Conservation (phyloP, 2,888 invertebrate genomes). For the Pecten maximus region DNA sequence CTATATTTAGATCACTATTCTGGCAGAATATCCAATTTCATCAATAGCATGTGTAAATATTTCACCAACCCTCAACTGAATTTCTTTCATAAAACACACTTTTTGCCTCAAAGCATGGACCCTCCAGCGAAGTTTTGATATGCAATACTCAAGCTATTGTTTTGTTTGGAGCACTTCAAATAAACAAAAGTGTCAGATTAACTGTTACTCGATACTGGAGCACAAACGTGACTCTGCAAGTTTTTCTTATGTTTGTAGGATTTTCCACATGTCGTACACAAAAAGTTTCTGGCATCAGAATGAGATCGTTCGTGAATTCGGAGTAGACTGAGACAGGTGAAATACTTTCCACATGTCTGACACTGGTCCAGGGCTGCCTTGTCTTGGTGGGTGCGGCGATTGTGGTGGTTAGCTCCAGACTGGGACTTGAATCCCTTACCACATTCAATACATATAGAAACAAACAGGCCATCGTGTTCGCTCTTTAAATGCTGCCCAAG, state of each 20-base stretch:
- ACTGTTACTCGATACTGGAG: not conserved
- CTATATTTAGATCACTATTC: not conserved
- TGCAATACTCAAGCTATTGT: not conserved
- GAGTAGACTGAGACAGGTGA: conserved; percentile 33
- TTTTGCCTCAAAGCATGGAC: too few relatives aligned
- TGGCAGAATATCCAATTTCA: not conserved
- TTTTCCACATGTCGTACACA: conserved; percentile 38
- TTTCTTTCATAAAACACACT: too few relatives aligned
- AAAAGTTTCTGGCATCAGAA: conserved; percentile 38
- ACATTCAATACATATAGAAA: conserved; percentile 38
- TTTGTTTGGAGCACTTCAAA: not conserved
- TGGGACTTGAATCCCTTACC: conserved; percentile 41
- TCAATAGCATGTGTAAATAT: not conserved
- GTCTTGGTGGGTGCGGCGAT: not conserved
- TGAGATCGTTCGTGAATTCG: conserved; percentile 36
- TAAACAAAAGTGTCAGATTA: not conserved
- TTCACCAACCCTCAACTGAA: not conserved
- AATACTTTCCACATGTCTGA: conserved; percentile 39
- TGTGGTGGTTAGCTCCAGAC: not conserved
- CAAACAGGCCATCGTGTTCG: not conserved
- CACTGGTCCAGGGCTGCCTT: not conserved
- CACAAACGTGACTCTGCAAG: conserved; percentile 38
- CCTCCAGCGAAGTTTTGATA: too few relatives aligned
- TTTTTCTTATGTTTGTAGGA: conserved; percentile 44
- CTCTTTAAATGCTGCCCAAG: conserved; percentile 1